Evolutionary conservation across 2,797 vertebrate genomes (phyloP).

Genomic region (Pipistrellus nathusii): DNA sequence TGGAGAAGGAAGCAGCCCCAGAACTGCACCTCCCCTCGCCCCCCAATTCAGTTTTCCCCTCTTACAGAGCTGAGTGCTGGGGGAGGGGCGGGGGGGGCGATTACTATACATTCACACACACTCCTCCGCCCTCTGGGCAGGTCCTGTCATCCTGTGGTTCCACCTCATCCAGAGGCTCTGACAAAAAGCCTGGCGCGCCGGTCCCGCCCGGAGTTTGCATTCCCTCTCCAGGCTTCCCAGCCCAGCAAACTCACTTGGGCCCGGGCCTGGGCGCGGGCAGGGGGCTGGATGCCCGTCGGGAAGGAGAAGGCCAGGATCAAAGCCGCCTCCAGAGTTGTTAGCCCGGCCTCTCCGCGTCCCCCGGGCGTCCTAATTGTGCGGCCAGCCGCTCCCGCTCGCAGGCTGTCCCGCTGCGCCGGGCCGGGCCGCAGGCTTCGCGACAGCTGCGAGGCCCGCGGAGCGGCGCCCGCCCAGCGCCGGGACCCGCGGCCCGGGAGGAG

Average conservation of each 20-base stretch:
- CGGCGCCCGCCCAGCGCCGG: slow-evolving; percentile 70
- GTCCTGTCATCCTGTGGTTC: background rate
- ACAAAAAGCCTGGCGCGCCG: slow-evolving; percentile 12
- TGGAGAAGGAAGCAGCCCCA: background rate
- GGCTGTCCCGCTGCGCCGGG: slow-evolving; percentile 86
- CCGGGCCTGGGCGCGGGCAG: background rate
- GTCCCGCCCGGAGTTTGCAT: background rate
- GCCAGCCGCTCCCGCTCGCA: slow-evolving; percentile 88
- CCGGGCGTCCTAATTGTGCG: slow-evolving; percentile 86
- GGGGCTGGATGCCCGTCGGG: background rate
- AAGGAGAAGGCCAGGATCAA: slow-evolving; percentile 74
- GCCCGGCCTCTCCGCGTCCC: slow-evolving; percentile 62
- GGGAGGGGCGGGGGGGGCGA: rapidly evolving
- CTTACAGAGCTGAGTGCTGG: background rate
- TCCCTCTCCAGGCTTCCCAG: background rate
- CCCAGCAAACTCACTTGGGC: background rate
- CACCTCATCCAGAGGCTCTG: background rate
- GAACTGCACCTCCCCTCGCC: background rate
- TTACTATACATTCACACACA: background rate
- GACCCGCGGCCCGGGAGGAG: background rate
- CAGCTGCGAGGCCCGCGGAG: slow-evolving; percentile 90
- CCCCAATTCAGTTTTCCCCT: background rate
- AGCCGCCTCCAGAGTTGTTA: slow-evolving; percentile 48
- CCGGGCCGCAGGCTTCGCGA: slow-evolving; percentile 86
- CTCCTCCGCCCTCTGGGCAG: background rate